These are phyloP conservation scores for Habropoda laboriosa DNA, from an alignment of 1,140 invertebrate species.

Conservation along the genomic window DNA sequence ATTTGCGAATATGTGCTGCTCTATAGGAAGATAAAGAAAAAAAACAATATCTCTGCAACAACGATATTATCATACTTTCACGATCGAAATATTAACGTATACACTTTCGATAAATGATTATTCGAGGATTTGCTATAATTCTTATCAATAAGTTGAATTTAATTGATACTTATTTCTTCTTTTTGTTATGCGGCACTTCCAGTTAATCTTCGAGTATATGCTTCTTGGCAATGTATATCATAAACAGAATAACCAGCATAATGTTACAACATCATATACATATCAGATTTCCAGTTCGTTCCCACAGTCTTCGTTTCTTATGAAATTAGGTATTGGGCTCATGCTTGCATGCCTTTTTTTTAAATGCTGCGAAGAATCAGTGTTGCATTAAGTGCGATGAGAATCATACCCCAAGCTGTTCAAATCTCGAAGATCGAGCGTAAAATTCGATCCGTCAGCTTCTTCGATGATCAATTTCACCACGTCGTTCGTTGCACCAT, in stretches of 20 bases:
- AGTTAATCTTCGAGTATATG: neutral
- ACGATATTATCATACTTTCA: neutral
- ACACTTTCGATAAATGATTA: neutral
- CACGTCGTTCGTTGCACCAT: no score
- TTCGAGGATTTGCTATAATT: no score
- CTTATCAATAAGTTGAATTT: no score
- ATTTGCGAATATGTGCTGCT: neutral
- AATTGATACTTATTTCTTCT: no score
- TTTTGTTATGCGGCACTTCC: neutral
- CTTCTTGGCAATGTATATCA: neutral
- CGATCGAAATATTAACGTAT: neutral
- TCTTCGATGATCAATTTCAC: neutral
- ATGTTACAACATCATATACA: slow-evolving; percentile 28
- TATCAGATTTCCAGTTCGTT: slow-evolving; percentile 44
- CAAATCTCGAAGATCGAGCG: neutral
- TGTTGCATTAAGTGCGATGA: neutral
- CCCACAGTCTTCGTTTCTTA: slow-evolving; percentile 40
- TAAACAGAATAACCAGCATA: slow-evolving; percentile 29
- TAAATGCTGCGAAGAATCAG: neutral
- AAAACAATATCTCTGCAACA: neutral
- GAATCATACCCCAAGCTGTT: neutral
- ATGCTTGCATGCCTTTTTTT: neutral
- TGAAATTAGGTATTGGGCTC: slow-evolving; percentile 22
- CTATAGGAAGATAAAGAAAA: neutral
- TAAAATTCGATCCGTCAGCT: neutral